These are phyloP conservation scores for Ypsolopha scabrella DNA, from an alignment of 2,888 invertebrate species.

Conservation along the genomic window DNA sequence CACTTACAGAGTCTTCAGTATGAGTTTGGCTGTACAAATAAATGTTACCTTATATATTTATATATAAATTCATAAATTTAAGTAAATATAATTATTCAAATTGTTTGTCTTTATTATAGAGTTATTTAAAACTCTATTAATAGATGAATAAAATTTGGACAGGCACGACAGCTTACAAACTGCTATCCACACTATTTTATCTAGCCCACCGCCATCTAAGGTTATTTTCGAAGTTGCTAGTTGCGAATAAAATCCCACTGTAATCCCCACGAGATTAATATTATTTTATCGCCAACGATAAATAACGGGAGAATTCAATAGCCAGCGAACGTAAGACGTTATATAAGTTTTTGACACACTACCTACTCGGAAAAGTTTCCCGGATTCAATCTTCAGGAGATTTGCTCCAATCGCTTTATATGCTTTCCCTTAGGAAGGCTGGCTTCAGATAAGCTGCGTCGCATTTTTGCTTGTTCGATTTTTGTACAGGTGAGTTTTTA, in stretches of 20 bases:
- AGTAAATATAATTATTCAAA: too few species aligned
- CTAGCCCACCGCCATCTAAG: slow-evolving; percentile 36
- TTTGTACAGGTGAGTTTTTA: background rate
- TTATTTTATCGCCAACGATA: slow-evolving; percentile 69
- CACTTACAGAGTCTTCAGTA: too few species aligned
- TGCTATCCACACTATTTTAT: slow-evolving; percentile 33
- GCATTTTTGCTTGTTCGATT: background rate
- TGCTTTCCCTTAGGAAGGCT: slow-evolving; percentile 18
- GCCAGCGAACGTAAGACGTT: slow-evolving; percentile 18
- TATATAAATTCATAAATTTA: too few species aligned
- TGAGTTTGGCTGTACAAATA: too few species aligned
- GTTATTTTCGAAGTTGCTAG: slow-evolving; percentile 51
- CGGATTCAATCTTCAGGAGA: slow-evolving; percentile 60
- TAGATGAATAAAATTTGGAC: too few species aligned
- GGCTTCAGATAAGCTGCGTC: slow-evolving; percentile 6
- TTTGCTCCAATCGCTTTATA: slow-evolving; percentile 44
- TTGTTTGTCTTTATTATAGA: too few species aligned
- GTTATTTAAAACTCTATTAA: too few species aligned
- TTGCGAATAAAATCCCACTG: slow-evolving; percentile 58
- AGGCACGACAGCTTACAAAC: too few species aligned
- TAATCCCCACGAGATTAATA: slow-evolving; percentile 67
- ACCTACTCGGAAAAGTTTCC: slow-evolving; percentile 24
- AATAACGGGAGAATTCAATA: slow-evolving; percentile 67
- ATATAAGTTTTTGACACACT: slow-evolving; percentile 5
- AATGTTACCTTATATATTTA: too few species aligned